Evolutionary conservation across 2,113 vertebrate species (phyloP).

Genomic region (Vireo altiloquus): DNA sequence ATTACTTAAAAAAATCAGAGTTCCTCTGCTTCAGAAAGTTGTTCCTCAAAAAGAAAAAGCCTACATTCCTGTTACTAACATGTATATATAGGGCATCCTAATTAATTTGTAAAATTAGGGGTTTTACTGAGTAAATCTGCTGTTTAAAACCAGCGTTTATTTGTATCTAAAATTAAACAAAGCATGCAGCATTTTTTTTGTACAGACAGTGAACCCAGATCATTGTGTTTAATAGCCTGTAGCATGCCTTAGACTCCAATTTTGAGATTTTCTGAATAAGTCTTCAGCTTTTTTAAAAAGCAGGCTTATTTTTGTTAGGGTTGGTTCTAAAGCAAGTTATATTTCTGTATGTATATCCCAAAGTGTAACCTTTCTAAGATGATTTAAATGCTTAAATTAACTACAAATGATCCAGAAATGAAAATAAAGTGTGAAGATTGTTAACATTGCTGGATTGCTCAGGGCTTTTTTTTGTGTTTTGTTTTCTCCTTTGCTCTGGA

Average conservation of each 20-base stretch:
- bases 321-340: neutral
- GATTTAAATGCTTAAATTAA: neutral
- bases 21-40: neutral
- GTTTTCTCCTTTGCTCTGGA: neutral
- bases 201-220: neutral
- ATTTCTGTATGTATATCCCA: neutral
- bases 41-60: neutral
- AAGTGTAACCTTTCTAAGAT: neutral
- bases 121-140: neutral
- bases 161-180: neutral
- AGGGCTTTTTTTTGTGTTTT: rapidly evolving
- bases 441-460: neutral
- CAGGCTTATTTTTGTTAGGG: neutral
- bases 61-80: neutral
- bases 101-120: neutral
- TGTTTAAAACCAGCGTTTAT: neutral
- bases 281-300: neutral
- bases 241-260: neutral
- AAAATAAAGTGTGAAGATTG: neutral
- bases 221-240: neutral
- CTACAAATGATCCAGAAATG: neutral
- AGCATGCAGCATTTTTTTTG: neutral
- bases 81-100: neutral
- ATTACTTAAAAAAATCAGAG: neutral
- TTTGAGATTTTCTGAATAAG: neutral